These are phyloP conservation scores for Drosophila sucinea DNA, from an alignment of 1,140 invertebrate species.

Conservation along the genomic window DNA sequence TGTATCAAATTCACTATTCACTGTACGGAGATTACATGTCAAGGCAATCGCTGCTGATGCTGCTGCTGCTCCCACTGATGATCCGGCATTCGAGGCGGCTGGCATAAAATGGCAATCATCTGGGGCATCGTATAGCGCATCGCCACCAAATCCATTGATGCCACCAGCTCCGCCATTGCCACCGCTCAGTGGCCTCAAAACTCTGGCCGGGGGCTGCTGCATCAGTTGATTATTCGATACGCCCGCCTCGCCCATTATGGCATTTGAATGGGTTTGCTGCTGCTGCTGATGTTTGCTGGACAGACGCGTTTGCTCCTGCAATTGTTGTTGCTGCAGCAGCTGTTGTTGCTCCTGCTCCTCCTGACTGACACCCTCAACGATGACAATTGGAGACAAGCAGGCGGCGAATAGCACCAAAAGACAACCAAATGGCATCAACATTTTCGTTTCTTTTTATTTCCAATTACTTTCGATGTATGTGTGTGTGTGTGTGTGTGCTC, in stretches of 20 bases:
- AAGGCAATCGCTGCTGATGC: constrained; percentile 87
- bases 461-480: no score
- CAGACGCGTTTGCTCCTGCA: constrained; percentile 26
- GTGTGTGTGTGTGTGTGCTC: neutral
- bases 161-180: constrained; percentile 1
- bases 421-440: neutral
- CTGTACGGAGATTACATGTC: constrained; percentile 90
- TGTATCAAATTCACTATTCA: constrained; percentile 92
- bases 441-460: neutral
- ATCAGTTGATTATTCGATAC: constrained; percentile 69
- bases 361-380: constrained; percentile 25
- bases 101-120: constrained; percentile 87
- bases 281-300: constrained; percentile 56
- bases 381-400: constrained; percentile 7
- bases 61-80: constrained; percentile 45
- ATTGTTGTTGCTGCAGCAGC: constrained; percentile 16
- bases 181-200: constrained; percentile 46
- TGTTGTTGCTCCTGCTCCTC: constrained; percentile 25
- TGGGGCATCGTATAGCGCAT: constrained; percentile 88
- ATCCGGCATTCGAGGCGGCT: constrained; percentile 69
- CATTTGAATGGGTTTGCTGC: constrained; percentile 68
- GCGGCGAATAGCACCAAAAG: neutral
- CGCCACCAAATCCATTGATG: constrained; percentile 35
- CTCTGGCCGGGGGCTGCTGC: constrained; percentile 56
- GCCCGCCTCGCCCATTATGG: constrained; percentile 79